Evolutionary conservation across 2,888 invertebrate genomes (phyloP).

Genomic region (Drosophila merina): DNA sequence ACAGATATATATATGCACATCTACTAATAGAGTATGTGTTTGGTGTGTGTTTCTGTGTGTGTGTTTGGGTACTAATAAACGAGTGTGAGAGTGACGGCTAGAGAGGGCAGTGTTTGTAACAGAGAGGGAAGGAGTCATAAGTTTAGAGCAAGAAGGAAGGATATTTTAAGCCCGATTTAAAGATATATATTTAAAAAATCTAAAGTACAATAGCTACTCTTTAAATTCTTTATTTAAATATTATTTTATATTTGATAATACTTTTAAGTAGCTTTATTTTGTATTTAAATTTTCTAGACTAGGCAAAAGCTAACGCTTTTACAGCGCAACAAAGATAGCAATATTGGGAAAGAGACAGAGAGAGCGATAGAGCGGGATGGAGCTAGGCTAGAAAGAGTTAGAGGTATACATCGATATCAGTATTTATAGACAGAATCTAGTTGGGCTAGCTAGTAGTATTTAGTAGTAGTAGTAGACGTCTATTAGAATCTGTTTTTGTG

Average conservation of each 20-base stretch:
- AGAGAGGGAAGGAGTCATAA: background rate
- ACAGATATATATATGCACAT: constrained; percentile 27
- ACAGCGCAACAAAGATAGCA: background rate
- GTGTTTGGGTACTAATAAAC: constrained; percentile 1
- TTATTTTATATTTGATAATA: background rate
- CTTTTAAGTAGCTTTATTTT: background rate
- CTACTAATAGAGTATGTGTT: constrained; percentile 27
- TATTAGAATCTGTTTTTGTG: constrained; percentile 35
- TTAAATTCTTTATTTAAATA: background rate
- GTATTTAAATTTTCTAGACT: background rate
- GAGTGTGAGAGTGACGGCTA: constrained; percentile 11
- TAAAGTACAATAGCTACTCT: constrained; percentile 1
- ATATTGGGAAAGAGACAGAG: background rate
- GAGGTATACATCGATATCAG: constrained; percentile 35
- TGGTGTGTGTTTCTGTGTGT: background rate
- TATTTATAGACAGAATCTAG: constrained; percentile 40
- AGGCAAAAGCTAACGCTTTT: background rate
- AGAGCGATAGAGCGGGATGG: constrained; percentile 19
- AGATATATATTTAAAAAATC: background rate
- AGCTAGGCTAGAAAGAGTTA: constrained; percentile 18
- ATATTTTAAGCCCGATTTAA: background rate
- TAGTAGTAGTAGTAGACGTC: constrained; percentile 22
- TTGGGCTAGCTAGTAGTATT: constrained; percentile 36
- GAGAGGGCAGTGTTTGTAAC: background rate
- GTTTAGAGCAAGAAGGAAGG: background rate